Evolutionary conservation across 2,888 invertebrate genomes (phyloP), one percentile per base, ranked within the genome.

Genomic region (Gonocerus acuteangulatus): DNA sequence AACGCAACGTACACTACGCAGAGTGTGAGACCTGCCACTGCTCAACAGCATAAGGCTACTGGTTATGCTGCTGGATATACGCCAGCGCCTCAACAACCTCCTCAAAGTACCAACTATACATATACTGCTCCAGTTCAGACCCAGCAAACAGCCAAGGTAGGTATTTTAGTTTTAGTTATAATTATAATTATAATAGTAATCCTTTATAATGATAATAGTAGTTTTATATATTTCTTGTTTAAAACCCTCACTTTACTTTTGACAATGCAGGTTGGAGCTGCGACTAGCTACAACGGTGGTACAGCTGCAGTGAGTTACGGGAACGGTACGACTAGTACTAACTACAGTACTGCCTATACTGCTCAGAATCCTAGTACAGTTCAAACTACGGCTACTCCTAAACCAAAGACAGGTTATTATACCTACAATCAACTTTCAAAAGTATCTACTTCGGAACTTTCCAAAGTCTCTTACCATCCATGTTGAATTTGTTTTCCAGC

Each of bases 1-100:
- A 83, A 84, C 70, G 84, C 86, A 9, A 82, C 85, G 11, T 86
- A 86, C 71, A 83, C 84, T 32, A 85, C 85, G 68, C 80, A 73
- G 54, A 74, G 73, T 60, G 74, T 73, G 60, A 75, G 72, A 69
- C 75, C 71, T 67, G 78, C 73, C 68, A 60, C 63, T 42, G 65
- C 65, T 15, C 66, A 65, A 19, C 66, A 64, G 22, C 67, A 65
- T 13, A 67, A 67, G 54, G 64, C 66, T 18, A 62, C 67, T 7
- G 60, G 61, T 2, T 67, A 68, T 49, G 48, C 65, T 23, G 61
- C 67, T 3, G 63, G 64, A 44, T 68, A 68, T 61, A 67, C 69
- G 61, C 32, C 57, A 32, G 68, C 69, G 61, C 69, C 74, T 16
- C 48, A 48, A 3, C 59, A 59, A 36, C 45, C 16, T 1, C 73